A percentile compares a stretch with the other conserved stretches of the same genome.
These are phyloP conservation scores for Sycophila sp. DNA, from an alignment of 1,140 invertebrate genomes.

Conservation along the genomic window DNA sequence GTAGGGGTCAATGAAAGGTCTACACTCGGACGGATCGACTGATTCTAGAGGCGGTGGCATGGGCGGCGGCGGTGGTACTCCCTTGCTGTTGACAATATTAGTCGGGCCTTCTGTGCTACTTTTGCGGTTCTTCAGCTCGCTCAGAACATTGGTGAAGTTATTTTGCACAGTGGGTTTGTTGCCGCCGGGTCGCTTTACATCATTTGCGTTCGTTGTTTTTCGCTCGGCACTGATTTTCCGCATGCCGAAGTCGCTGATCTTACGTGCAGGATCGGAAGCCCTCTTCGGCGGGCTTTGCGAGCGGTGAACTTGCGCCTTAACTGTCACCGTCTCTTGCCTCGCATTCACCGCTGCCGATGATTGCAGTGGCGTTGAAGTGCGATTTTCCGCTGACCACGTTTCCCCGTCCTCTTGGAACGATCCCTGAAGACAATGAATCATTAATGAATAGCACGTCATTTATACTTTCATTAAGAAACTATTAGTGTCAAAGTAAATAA, in stretches of 20 bases:
- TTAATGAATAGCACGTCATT: too few relatives aligned
- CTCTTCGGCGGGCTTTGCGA: slow-evolving; percentile 63
- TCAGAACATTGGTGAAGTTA: slow-evolving; percentile 69
- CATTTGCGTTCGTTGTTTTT: slow-evolving; percentile 45
- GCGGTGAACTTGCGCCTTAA: slow-evolving; percentile 66
- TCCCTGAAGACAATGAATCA: slow-evolving; percentile 40
- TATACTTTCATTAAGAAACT: too few relatives aligned
- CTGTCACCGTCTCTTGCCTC: slow-evolving; percentile 60
- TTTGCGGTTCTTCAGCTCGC: slow-evolving; percentile 70
- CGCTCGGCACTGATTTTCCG: slow-evolving; percentile 58
- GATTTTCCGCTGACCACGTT: slow-evolving; percentile 54
- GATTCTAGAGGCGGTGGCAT: slow-evolving; percentile 84
- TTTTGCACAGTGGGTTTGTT: slow-evolving; percentile 63
- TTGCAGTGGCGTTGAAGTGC: slow-evolving; percentile 41
- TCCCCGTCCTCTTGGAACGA: slow-evolving; percentile 56
- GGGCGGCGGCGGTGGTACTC: slow-evolving; percentile 82
- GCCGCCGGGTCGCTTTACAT: slow-evolving; percentile 51
- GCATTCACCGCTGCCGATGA: slow-evolving; percentile 49
- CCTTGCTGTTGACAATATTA: slow-evolving; percentile 64
- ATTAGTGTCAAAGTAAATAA: too few relatives aligned
- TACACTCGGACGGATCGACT: slow-evolving; percentile 79
- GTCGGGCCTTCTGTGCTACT: slow-evolving; percentile 72
- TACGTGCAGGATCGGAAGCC: slow-evolving; percentile 48
- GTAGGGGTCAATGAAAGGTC: slow-evolving; percentile 89
- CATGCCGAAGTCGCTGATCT: slow-evolving; percentile 53